Base-by-base conservation (phyloP, 2,888 invertebrate genomes). In the Euzetes globulus region DNA sequence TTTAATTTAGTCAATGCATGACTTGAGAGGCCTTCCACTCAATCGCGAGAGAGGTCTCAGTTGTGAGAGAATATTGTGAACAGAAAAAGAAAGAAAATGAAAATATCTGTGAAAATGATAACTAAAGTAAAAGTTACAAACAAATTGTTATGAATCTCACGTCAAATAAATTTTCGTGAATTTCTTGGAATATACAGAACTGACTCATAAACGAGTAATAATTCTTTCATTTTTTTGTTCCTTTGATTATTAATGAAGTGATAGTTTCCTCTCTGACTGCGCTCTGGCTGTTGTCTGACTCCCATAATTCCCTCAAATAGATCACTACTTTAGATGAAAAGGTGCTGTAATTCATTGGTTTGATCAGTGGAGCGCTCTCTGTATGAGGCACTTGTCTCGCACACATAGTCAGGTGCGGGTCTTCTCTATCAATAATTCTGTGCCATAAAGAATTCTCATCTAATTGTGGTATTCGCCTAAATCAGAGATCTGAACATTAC, bases 1-100 rank as follows among this genome's bases (percentile, higher is more conserved):
- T 65, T 65, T 41, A 65, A 65, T 65, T 65, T 41, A 65, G 41
- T 65, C 65, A 41, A 65, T 65, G 65, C 65, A 65, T 65, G 65
- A 65, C 65, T 65, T 65, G 65, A 65, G 19, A 65, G 65, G 41
- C 65, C 65, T 65, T 65, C 37, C 65, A 41, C 41, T 65, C 65
- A 37, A 65, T 41, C 58, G 58, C 9, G 22, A 58, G 58, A 27
- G 13, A 13, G 58, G 13, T 27, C 1, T 58, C 29, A 29, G 58
- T 4, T 27, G 27, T 27, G 11, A 27, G 22, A 58, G 13, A 58
- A 29, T 13, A 17, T 58, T 27, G 1, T 58, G 11, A 9, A 13
- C 15, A 29, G 11, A 27, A 29, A 58, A 58, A 25, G 13, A 41
- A 41, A 11, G 13, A 41, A 58, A 29, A 29, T 19, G 52, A 15